Base-by-base conservation (phyloP, 2,113 vertebrate genomes). In the Australoheros scitulus region DNA sequence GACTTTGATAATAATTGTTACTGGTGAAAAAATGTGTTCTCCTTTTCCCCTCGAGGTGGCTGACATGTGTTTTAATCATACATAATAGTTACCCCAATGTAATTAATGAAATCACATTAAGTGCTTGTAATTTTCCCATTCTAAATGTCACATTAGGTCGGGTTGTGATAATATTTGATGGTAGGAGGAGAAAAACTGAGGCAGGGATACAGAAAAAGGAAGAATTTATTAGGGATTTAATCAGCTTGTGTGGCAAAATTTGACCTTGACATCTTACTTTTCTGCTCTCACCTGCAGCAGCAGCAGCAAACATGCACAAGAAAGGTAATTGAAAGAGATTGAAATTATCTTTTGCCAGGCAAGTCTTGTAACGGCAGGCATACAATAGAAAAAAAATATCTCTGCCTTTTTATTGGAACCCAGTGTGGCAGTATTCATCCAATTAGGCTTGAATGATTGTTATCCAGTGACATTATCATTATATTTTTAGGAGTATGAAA, bases 91-190 rank as follows among this genome's bases (percentile, higher is more conserved):
- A 34, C 84, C 68, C n/a, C 15, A 75, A 24, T 91, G 77, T 90
- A 92, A 91, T 93, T 93, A 91, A 91, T 85, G 8, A 86, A 89
- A 93, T 92, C 84, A 82, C 82, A 91, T 89, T 87, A 91, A 92
- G 85, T 74, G 34, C 74, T 83, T 90, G 88, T 79, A 92, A 93
- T 93, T 85, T 84, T 15, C 76, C 90, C 76, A 86, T 88, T 88
- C 81, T 77, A 93, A 93, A 94, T 91, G 89, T 91, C 94, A 91
- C 90, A 78, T 88, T 86, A 79, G 82, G 81, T 89, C 80, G 89
- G 87, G 64, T 80, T 85, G 83, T 86, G 90, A 92, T 89, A 89
- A 89, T 89, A 90, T 89, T 92, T 90, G 85, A 88, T 78, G 74
- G 84, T 77, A 88, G 89, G 78, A 57, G 18, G 75, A 85, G 70